Evolutionary conservation across 2,113 vertebrate genomes (phyloP), one percentile per base, ranked within the genome.

Genomic region (Anhinga rufa): DNA sequence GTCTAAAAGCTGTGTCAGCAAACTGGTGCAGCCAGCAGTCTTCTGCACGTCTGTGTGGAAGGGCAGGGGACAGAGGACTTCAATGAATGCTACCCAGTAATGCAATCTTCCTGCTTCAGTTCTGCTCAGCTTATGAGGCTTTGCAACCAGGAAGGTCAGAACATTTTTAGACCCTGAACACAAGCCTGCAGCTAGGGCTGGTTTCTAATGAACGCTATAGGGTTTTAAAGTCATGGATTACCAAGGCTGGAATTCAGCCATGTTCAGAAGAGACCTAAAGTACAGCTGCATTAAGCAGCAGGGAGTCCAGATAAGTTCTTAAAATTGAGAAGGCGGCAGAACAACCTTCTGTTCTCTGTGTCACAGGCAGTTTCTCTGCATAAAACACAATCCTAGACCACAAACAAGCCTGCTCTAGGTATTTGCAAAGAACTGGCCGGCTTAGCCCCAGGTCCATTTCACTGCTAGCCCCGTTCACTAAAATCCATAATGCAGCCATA

Each of bases 241-340:
- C 57, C 36, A 55, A 66, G 72, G 44, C 60, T 97, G 93, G 87
- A 94, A 95, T 97, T 88, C 74, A 87, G 36, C 28, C 64, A 66
- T 46, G 64, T 94, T 94, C 44, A 91, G 44, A 79, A 84, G 36
- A 90, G 70, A 91, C 82, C 68, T 93, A 64, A 78, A 91, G 85
- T 86, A 93, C 68, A 95, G 87, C 89, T 96, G 86, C 94, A 95
- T 95, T 94, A 93, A 96, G 75, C 83, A 95, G 95, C 84, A 85
- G 96, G 92, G 66, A 65, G 91, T 38, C 82, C 70, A 82, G 65
- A 18, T 54, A 92, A 91, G 58, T 89, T 92, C 94, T 96, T 93
- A 82, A 82, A 80, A 85, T 14, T 34, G 38, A 93, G 91, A 76
- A 89, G 81, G 86, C 46, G 58, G 78, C 18, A 89, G 68, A 93